A percentile compares a stretch with the other conserved stretches of the same genome.
Evolutionary conservation across 2,888 invertebrate genomes (phyloP).

Genomic region (Pyrgus malvae): DNA sequence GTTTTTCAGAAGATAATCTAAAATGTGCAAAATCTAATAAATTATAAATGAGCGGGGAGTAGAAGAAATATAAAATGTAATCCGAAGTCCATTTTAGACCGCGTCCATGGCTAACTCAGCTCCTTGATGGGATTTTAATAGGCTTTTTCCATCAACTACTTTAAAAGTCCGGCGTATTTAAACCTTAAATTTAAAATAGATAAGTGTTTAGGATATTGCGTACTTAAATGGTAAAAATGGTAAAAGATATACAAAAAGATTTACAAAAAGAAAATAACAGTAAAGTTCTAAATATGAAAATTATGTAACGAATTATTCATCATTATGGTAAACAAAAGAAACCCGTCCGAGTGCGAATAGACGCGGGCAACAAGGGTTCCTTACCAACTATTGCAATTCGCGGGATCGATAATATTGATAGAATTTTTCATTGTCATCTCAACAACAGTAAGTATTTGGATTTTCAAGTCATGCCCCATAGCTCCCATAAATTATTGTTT

Average conservation of each 20-base stretch:
- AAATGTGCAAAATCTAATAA: neutral
- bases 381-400: no score
- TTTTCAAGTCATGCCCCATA: no score
- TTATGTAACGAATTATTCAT: no score
- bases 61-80: slow-evolving; percentile 5
- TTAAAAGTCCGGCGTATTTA: slow-evolving; percentile 11
- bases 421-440: no score
- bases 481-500: no score
- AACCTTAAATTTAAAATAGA: slow-evolving; percentile 3
- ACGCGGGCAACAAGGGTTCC: no score
- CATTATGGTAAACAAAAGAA: no score
- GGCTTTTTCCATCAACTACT: slow-evolving; percentile 16
- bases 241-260: neutral
- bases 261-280: no score
- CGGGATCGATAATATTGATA: no score
- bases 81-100: slow-evolving; percentile 2
- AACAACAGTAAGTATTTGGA: no score
- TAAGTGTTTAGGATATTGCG: neutral
- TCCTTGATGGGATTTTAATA: slow-evolving; percentile 19
- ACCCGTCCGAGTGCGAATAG: no score
- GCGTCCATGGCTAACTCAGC: slow-evolving; percentile 1
- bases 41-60: neutral
- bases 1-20: neutral
- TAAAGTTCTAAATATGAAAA: no score
- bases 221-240: neutral